phyloP scores from a whole-genome alignment of 1,140 invertebrate species.

The Melanaphis sacchari region DNA sequence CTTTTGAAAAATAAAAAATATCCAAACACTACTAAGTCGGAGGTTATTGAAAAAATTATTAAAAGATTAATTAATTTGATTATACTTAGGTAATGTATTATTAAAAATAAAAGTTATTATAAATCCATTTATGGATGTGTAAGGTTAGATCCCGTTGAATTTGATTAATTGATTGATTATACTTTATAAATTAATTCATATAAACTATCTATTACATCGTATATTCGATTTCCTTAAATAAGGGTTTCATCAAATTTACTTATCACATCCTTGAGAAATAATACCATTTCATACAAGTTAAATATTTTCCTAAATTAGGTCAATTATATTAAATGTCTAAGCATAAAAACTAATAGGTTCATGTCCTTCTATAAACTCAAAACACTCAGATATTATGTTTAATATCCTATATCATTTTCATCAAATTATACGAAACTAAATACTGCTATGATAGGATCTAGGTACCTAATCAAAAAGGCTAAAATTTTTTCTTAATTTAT shows the following conservation, averaged over 20 bases:
- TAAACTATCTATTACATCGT: background rate
- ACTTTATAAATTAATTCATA: too few relatives aligned
- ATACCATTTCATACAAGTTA: background rate
- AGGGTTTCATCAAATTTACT: background rate
- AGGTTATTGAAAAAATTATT: background rate
- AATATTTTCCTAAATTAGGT: slow-evolving; percentile 2
- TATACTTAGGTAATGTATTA: background rate
- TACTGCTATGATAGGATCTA: background rate
- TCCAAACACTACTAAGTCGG: background rate
- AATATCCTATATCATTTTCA: too few relatives aligned
- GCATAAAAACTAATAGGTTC: background rate
- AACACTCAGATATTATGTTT: background rate
- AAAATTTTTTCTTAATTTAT: background rate
- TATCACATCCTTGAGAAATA: background rate
- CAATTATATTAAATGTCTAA: background rate
- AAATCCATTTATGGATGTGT: background rate
- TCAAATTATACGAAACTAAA: background rate
- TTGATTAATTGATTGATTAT: background rate
- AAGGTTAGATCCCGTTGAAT: background rate
- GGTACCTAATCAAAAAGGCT: background rate
- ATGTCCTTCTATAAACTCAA: background rate
- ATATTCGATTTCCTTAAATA: background rate
- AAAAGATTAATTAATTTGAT: background rate
- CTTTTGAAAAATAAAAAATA: background rate
- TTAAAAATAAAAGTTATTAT: background rate